phyloP scores from a whole-genome alignment of 2,797 vertebrate species.

The Emydoidea blandingii region DNA sequence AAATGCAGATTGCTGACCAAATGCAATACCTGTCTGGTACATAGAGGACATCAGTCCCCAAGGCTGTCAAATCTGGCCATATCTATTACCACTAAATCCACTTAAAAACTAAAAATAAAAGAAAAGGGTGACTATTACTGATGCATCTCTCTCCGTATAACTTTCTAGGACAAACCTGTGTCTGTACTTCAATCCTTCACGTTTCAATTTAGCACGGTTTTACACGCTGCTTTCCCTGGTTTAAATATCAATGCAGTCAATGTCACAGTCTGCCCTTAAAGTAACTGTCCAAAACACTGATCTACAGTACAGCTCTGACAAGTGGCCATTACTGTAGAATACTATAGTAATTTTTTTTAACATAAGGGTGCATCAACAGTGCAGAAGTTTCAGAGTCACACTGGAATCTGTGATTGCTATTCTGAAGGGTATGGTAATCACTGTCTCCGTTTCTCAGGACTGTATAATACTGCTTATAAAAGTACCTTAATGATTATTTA shows the following conservation, averaged over 20 bases:
- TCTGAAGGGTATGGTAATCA: background rate
- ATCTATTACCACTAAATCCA: background rate
- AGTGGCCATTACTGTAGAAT: background rate
- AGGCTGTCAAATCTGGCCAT: conserved; percentile 54
- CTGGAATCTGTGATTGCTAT: background rate
- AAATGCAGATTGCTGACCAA: conserved; percentile 56
- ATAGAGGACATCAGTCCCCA: background rate
- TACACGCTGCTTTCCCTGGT: background rate
- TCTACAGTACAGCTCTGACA: background rate
- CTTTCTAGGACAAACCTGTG: background rate
- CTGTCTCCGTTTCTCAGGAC: conserved; percentile 11
- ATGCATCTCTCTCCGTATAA: fast-evolving
- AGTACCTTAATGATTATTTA: conserved; percentile 55
- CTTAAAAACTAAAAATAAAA: conserved; percentile 44
- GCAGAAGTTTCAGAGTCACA: background rate
- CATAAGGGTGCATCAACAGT: background rate
- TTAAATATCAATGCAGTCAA: background rate
- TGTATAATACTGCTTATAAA: background rate
- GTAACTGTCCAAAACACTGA: background rate
- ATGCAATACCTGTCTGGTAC: conserved; percentile 62
- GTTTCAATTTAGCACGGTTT: background rate
- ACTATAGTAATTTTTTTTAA: background rate
- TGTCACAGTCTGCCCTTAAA: background rate
- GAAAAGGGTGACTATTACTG: background rate
- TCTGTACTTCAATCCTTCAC: background rate